These are phyloP conservation scores for Papilio polytes DNA, from an alignment of 1,140 invertebrate genomes.

Conservation along the genomic window DNA sequence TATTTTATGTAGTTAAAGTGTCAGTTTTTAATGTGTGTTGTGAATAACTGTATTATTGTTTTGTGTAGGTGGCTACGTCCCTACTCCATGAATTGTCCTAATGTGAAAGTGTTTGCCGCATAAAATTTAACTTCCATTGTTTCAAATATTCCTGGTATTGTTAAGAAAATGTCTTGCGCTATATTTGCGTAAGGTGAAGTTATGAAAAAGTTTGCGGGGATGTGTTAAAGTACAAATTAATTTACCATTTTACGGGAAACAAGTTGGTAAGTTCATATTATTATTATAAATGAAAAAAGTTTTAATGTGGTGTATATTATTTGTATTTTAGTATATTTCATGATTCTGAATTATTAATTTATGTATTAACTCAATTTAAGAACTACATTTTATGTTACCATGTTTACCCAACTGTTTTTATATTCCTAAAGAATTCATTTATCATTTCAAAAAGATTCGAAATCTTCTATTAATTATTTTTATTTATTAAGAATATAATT, in stretches of 20 bases:
- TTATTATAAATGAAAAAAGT: conserved; percentile 38
- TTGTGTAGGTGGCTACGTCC: conserved; percentile 78
- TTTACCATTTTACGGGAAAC: conserved; percentile 37
- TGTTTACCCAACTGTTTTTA: background rate
- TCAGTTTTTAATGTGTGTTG: conserved; percentile 62
- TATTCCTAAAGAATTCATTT: background rate
- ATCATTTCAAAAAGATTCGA: background rate
- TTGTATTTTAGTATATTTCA: background rate
- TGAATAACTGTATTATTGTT: conserved; percentile 79
- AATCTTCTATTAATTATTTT: background rate
- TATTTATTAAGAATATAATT: too few relatives aligned
- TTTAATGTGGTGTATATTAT: background rate
- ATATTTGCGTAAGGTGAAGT: conserved; percentile 61
- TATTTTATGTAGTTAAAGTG: conserved; percentile 42
- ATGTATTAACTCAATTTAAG: background rate
- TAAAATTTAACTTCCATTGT: conserved; percentile 82
- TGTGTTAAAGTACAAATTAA: conserved; percentile 52
- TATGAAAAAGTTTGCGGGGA: conserved; percentile 46
- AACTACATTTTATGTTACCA: background rate
- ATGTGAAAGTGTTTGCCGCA: conserved; percentile 83
- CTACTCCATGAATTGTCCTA: conserved; percentile 69
- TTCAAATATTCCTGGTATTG: conserved; percentile 72
- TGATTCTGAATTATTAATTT: background rate
- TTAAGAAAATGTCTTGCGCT: conserved; percentile 68
- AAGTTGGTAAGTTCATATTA: conserved; percentile 32